Evolutionary conservation across 2,888 invertebrate genomes (phyloP).

Genomic region (Platycheirus rosarum): DNA sequence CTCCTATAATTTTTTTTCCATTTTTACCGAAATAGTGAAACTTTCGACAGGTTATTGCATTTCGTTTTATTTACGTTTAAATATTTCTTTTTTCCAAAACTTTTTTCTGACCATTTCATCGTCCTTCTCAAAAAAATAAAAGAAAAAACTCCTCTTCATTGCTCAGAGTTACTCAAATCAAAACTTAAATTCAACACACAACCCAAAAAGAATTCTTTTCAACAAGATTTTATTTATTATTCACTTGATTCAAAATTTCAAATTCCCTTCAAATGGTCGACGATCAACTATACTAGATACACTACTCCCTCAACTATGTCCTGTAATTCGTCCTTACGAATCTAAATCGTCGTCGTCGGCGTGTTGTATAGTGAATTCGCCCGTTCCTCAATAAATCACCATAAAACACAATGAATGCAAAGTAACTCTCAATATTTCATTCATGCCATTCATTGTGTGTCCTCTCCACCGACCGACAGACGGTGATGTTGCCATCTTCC

Average conservation of each 20-base stretch:
- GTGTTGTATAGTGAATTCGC: conserved; percentile 12
- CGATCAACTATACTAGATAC: no score
- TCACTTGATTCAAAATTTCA: conserved; percentile 71
- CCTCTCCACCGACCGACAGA: neutral
- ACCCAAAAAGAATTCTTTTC: conserved; percentile 32
- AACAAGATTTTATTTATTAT: conserved; percentile 70
- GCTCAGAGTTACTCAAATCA: conserved; percentile 1
- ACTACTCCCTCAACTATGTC: conserved; percentile 10
- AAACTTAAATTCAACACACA: neutral
- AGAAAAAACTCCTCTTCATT: conserved; percentile 18
- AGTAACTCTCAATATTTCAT: conserved; percentile 74
- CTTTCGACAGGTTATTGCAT: conserved; percentile 57
- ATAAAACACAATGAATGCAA: conserved; percentile 71
- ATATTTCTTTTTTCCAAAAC: conserved; percentile 46
- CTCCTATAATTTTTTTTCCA: neutral
- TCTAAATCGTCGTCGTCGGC: conserved; percentile 1
- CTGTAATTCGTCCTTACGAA: conserved; percentile 23
- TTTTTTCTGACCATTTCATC: conserved; percentile 17
- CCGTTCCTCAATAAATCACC: conserved; percentile 56
- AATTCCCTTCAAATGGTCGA: conserved; percentile 70
- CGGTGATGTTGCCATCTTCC: neutral
- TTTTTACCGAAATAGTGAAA: no score
- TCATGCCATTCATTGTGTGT: conserved; percentile 67
- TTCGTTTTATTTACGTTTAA: conserved; percentile 65
- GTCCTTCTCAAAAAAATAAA: neutral